Evolutionary conservation across 2,888 invertebrate species (phyloP), one percentile per base, ranked within the genome.

Genomic region (Cetonia aurata): DNA sequence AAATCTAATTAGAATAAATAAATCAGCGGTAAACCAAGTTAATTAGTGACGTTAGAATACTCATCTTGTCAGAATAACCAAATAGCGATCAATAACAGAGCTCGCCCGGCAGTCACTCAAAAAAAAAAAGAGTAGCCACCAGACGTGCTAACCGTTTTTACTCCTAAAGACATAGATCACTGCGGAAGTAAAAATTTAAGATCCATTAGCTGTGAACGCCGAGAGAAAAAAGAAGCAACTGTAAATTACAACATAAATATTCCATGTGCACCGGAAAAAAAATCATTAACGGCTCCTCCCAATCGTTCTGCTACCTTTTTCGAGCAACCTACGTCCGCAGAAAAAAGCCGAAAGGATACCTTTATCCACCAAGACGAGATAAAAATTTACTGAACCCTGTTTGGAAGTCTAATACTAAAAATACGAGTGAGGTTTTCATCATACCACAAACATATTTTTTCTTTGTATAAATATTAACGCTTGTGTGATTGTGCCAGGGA

Each of bases 141-240:
- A 37, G 10, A 15, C 33, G 15, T 46, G 25, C 48, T 46, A 12
- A n/a, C 37, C n/a, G 17, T 62, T 62, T 62, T 62, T 62, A 25
- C 31, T 48, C 33, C 62, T 50, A 50, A 48, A 48, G 48, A 15
- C 31, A 60, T 48, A 60, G 46, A 60, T 65, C 62, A 50, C 62
- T 19, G 50, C 50, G 62, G 50, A 65, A 65, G 50, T 65, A 65
- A 65, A 65, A 65, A 65, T 65, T 65, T 65, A 65, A 65, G 62
- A 52, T 65, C 62, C 50, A 65, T 65, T 65, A 65, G 62, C 50
- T 65, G 62, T 65, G 50, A 65, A 50, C 62, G 50, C 37, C 62
- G 17, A 41, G 62, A 50, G 37, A 37, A 50, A 65, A 65, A 65
- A 65, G 37, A 65, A 52, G 50, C 62, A 65, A 65, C 62, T 52